A percentile compares a stretch with the other conserved stretches of the same genome.
Conservation (phyloP, 2,113 vertebrate genomes). For the Bostrychus sinensis region DNA sequence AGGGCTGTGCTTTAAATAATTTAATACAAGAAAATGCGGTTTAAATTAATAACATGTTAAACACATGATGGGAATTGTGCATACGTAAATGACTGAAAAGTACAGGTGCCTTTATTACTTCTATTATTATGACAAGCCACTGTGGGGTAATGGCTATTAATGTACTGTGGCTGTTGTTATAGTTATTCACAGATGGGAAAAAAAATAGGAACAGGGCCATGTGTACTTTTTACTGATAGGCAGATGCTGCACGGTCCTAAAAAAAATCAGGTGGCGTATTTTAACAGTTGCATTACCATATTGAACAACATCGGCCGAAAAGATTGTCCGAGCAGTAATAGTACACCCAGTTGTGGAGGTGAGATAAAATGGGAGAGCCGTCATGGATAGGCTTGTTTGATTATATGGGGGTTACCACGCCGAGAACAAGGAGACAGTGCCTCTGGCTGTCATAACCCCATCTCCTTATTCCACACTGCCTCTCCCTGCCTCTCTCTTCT, state of each 20-base stretch:
- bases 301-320: constrained; percentile 45
- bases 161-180: constrained; percentile 21
- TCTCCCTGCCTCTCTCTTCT: constrained; percentile 37
- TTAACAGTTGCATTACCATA: constrained; percentile 38
- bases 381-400: constrained; percentile 60
- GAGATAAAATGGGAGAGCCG: constrained; percentile 52
- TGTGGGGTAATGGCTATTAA: constrained; percentile 2
- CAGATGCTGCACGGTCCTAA: constrained; percentile 33
- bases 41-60: constrained; percentile 11
- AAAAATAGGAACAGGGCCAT: constrained; percentile 17
- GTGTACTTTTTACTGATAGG: constrained; percentile 26
- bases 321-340: constrained; percentile 33
- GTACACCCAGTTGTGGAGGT: constrained; percentile 45
- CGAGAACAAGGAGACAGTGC: constrained; percentile 64
- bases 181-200: constrained; percentile 15
- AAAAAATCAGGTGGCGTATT: constrained; percentile 18
- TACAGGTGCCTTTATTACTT: constrained; percentile 12
- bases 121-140: not conserved
- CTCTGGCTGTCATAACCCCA: constrained; percentile 71
- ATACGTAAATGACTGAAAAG: constrained; percentile 5
- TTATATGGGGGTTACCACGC: constrained; percentile 50
- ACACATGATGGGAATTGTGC: not conserved
- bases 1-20: not conserved
- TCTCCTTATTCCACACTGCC: constrained; percentile 42
- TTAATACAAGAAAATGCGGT: not conserved